A percentile compares a stretch with the other conserved stretches of the same genome.
Conservation (phyloP, 2,888 invertebrate species). For the Iphiclides podalirius region DNA sequence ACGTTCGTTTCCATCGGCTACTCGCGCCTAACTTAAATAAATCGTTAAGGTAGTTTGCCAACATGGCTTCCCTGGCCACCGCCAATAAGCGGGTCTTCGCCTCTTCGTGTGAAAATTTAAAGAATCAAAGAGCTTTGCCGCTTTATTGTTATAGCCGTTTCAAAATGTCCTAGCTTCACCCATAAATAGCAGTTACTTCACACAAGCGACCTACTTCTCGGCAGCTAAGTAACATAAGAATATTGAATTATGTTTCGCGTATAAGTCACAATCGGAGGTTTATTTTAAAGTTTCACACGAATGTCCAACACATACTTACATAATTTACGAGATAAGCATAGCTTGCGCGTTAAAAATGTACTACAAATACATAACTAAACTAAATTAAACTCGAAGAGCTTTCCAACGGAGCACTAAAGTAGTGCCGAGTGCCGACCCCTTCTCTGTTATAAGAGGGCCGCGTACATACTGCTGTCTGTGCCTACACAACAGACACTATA, state of each 20-base stretch:
- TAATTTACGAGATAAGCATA: not conserved
- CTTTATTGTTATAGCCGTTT: slow-evolving; percentile 37
- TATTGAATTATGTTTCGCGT: not conserved
- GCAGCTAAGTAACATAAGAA: not conserved
- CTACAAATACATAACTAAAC: slow-evolving; percentile 10
- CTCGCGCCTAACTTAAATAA: too few relatives aligned
- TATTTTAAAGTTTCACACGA: not conserved
- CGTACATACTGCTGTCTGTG: slow-evolving; percentile 48
- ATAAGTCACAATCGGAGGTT: not conserved
- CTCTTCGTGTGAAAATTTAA: slow-evolving; percentile 48
- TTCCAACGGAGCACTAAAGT: slow-evolving; percentile 11
- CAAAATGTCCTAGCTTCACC: not conserved
- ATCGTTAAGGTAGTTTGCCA: slow-evolving; percentile 71
- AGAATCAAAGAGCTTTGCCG: slow-evolving; percentile 51
- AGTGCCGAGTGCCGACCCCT: slow-evolving; percentile 55
- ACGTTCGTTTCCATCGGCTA: too few relatives aligned
- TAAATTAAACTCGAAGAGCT: slow-evolving; percentile 15
- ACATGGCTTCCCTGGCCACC: slow-evolving; percentile 66
- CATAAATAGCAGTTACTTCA: not conserved
- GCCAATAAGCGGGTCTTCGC: slow-evolving; percentile 39
- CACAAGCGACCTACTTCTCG: not conserved
- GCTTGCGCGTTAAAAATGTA: not conserved
- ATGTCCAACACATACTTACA: not conserved
- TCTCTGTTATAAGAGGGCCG: slow-evolving; percentile 63
- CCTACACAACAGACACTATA: slow-evolving; percentile 59